These are phyloP conservation scores for Mastigias papua DNA, from an alignment of 30 jellyfish, hydroid and myxozoan species.

Conservation along the genomic window DNA sequence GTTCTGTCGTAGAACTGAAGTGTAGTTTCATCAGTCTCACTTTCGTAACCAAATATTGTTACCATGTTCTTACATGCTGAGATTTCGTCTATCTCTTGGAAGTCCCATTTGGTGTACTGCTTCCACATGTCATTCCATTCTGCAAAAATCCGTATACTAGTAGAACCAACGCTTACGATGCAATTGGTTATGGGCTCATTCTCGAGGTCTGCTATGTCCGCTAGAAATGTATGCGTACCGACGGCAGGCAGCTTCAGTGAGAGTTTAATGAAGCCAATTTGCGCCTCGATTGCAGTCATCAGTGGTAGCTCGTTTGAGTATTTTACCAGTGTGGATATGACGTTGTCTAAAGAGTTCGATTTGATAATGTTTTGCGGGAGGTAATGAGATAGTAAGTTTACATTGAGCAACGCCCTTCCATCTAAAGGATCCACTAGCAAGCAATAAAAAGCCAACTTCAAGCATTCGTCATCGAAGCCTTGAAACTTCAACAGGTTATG, in stretches of 20 bases:
- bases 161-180: slow-evolving; percentile 41
- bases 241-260: slow-evolving; percentile 60
- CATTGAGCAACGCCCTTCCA: neutral
- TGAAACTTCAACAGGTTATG: slow-evolving; percentile 59
- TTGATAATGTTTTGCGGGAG: slow-evolving; percentile 39
- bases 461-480: slow-evolving; percentile 42
- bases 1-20: slow-evolving; percentile 25
- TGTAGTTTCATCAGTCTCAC: slow-evolving; percentile 40
- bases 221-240: slow-evolving; percentile 45
- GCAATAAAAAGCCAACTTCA: slow-evolving; percentile 48
- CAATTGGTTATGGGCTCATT: slow-evolving; percentile 19
- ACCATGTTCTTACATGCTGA: slow-evolving; percentile 16
- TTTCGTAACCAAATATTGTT: slow-evolving; percentile 41
- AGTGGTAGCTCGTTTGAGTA: slow-evolving; percentile 28
- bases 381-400: slow-evolving; percentile 4
- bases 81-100: slow-evolving; percentile 53
- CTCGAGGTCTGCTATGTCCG: slow-evolving; percentile 15
- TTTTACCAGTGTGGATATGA: neutral
- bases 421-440: slow-evolving; percentile 40
- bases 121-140: slow-evolving; percentile 16
- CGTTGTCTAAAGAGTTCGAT: slow-evolving; percentile 12
- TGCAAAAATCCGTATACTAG: slow-evolving; percentile 47
- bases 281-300: slow-evolving; percentile 41
- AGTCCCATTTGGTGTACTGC: slow-evolving; percentile 63
- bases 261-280: slow-evolving; percentile 35